Base-by-base conservation (phyloP, 2,888 invertebrate genomes). In the Lithophane socia region DNA sequence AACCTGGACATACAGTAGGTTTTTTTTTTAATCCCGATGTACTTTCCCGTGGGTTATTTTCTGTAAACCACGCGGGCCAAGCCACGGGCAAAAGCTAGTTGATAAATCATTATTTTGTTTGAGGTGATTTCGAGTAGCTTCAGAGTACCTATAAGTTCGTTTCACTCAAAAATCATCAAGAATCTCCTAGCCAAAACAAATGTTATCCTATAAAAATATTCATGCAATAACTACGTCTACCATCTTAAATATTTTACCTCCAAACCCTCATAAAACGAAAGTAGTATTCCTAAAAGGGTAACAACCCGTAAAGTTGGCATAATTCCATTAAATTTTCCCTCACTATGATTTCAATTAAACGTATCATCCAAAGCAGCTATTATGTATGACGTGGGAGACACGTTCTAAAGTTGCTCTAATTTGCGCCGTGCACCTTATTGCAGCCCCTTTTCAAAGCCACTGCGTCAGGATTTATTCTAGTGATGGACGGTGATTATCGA, bases 391-490 rank as follows among this genome's bases (percentile, higher is more conserved):
- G 88, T 87, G 89, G 83, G 86, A 90, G 90, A 94, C 92, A 94
- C 92, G 92, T 94, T 93, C 93, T 92, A 93, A 96, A 95, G 95
- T 95, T 94, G 94, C 93, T 93, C 94, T 96, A 94, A 96, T 96
- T 96, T 95, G 94, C 91, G 78, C 82, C 83, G 86, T 91, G 93
- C 94, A 95, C 93, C 94, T 94, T 94, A 94, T 93, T 95, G 94
- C 95, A 92, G 90, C 85, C 91, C 87, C 84, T 92, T 81, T 94
- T 92, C 89, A 92, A 93, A 94, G 92, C 92, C 90, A 91, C 88
- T 93, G 93, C 94, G 92, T 91, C 90, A 91, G 91, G 88, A 93
- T 94, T 93, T 91, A 76, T 82, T 77, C 71, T 90, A 95, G 95
- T 90, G 95, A 18, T 75, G 86, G n/a, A 69, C 10, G 3, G 7